phyloP scores from a whole-genome alignment of 2,113 vertebrate species.

The Chamaea fasciata region DNA sequence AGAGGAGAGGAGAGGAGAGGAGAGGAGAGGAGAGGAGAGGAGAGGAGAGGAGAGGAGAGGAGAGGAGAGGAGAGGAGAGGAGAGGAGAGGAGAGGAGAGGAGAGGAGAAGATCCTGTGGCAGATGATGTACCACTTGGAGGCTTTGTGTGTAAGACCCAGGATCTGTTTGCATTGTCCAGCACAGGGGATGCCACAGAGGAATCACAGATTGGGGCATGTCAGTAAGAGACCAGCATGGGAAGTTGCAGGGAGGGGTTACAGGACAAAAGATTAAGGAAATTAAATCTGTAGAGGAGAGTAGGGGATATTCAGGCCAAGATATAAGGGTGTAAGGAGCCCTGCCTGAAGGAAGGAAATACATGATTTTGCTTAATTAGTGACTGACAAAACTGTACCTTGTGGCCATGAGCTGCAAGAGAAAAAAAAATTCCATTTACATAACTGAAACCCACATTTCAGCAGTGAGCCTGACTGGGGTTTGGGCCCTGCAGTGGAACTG shows the following conservation, averaged over 20 bases:
- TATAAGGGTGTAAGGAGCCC: neutral
- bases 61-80: neutral
- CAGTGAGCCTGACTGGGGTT: neutral
- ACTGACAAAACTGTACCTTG: neutral
- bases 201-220: neutral
- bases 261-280: neutral
- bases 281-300: neutral
- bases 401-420: neutral
- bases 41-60: rapidly evolving
- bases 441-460: neutral
- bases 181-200: neutral
- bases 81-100: neutral
- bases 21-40: no score
- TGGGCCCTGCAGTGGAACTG: rapidly evolving
- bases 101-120: neutral
- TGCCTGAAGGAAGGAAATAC: neutral
- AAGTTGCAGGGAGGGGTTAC: neutral
- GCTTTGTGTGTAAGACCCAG: neutral
- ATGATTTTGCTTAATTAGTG: slow-evolving; percentile 21
- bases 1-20: rapidly evolving
- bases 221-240: neutral
- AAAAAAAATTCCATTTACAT: neutral
- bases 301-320: neutral
- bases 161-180: neutral
- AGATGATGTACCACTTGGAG: neutral